Evolutionary conservation across 23 tunicate genomes (phyloP).

Genomic region (Clavelina lepadiformis): DNA sequence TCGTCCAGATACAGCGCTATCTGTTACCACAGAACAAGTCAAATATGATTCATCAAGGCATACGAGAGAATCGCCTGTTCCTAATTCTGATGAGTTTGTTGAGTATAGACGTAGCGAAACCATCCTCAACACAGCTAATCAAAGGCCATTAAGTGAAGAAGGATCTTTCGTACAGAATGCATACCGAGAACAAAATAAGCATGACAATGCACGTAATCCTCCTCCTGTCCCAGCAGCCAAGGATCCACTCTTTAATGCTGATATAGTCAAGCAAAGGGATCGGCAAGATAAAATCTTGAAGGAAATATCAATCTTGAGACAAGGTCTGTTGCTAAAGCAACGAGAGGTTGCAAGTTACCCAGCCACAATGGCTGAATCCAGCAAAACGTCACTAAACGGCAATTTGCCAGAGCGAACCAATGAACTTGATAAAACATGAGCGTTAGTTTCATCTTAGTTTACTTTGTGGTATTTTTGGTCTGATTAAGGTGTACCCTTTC

Average conservation of each 20-base stretch:
- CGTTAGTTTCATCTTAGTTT: too few species aligned
- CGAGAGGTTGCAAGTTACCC: slow-evolving; percentile 97
- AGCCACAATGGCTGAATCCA: slow-evolving; percentile 32
- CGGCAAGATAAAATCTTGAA: slow-evolving; percentile 74
- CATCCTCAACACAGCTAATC: slow-evolving; percentile 27
- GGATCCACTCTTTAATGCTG: slow-evolving; percentile 62
- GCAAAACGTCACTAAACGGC: slow-evolving; percentile 10
- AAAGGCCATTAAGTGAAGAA: too few species aligned
- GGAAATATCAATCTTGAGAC: slow-evolving; percentile 83
- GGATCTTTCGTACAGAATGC: too few species aligned
- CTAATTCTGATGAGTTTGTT: slow-evolving; percentile 66
- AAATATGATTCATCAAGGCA: slow-evolving; percentile 65
- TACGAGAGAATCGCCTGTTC: slow-evolving; percentile 67
- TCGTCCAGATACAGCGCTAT: slow-evolving; percentile 34
- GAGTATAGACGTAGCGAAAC: slow-evolving; percentile 67
- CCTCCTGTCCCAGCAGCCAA: too few species aligned
- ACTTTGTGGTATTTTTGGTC: too few species aligned
- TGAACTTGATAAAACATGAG: too few species aligned
- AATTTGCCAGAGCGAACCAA: slow-evolving; percentile 74
- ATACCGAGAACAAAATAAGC: too few species aligned
- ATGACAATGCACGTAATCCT: too few species aligned
- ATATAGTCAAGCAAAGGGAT: slow-evolving; percentile 46
- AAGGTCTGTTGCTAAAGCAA: slow-evolving; percentile 89
- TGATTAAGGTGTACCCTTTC: too few species aligned
- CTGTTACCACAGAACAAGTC: slow-evolving; percentile 74